Conservation (phyloP, 1,140 invertebrate species). For the Ditylenchus dipsaci region DNA sequence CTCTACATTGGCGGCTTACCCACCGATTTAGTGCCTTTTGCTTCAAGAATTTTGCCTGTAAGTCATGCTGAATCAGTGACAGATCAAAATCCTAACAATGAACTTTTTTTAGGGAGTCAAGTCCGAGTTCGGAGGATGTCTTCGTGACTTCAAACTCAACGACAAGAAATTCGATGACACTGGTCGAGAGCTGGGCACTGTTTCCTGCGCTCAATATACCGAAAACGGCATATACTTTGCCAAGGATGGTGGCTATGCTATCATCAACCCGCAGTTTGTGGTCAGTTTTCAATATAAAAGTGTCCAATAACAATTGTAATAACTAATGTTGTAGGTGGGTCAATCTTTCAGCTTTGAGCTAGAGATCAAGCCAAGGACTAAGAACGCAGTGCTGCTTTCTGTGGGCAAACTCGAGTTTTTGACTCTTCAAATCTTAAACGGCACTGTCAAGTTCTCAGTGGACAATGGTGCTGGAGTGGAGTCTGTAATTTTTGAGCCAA, state of each 20-base stretch:
- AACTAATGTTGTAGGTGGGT: conserved; percentile 26
- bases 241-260: conserved; percentile 68
- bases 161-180: conserved; percentile 66
- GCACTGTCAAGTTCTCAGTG: conserved; percentile 70
- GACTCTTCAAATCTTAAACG: conserved; percentile 79
- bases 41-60: conserved; percentile 47
- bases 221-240: conserved; percentile 86
- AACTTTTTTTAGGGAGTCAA: conserved; percentile 63
- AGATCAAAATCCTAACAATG: neutral
- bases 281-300: conserved; percentile 15
- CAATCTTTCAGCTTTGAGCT: conserved; percentile 72
- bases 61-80: conserved; percentile 12
- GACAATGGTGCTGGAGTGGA: conserved; percentile 79
- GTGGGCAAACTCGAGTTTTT: conserved; percentile 77
- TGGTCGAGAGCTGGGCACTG: conserved; percentile 63
- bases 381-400: conserved; percentile 71
- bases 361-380: conserved; percentile 79
- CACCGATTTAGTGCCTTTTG: conserved; percentile 33
- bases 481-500: conserved; percentile 69
- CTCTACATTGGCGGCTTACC: conserved; percentile 42
- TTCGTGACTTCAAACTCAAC: conserved; percentile 73
- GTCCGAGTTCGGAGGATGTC: conserved; percentile 76
- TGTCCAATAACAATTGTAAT: conserved; percentile 10
- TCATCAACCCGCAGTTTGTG: conserved; percentile 63
- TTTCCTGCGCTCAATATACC: conserved; percentile 74